These are phyloP conservation scores for Diadema setosum DNA, from an alignment of 35 echinoderm and acorn worm species.

Conservation along the genomic window DNA sequence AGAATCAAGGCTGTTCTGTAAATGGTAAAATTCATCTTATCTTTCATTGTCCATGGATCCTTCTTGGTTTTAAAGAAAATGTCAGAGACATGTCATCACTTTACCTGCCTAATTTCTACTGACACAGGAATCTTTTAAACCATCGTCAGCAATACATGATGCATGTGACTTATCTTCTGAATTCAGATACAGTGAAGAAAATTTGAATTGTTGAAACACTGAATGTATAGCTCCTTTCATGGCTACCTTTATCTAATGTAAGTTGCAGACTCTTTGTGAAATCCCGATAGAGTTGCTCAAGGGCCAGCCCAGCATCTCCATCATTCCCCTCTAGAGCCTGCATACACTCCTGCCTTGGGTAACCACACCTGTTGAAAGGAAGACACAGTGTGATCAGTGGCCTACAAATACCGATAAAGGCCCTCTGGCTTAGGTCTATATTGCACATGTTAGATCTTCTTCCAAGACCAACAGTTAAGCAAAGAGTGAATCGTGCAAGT, in stretches of 20 bases:
- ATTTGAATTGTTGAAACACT: neutral
- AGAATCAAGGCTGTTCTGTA: too few species aligned
- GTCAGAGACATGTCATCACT: too few species aligned
- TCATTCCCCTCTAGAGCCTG: constrained; percentile 38
- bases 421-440: neutral
- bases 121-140: too few species aligned
- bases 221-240: neutral
- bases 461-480: neutral
- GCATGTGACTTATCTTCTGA: neutral
- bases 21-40: too few species aligned
- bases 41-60: too few species aligned
- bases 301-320: constrained; percentile 51
- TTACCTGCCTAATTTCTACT: too few species aligned
- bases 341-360: constrained; percentile 45
- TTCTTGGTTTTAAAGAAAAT: too few species aligned
- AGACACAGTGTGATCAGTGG: neutral
- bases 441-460: neutral
- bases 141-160: neutral
- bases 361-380: constrained; percentile 41
- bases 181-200: neutral
- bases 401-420: neutral
- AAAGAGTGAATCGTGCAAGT: neutral
- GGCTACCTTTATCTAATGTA: neutral
- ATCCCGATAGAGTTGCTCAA: constrained; percentile 42
- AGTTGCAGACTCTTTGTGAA: neutral